Percentiles rank a stretch among this genome's conserved stretches.
Conservation (phyloP, 2,113 vertebrate genomes). For the Terrapene triunguis region DNA sequence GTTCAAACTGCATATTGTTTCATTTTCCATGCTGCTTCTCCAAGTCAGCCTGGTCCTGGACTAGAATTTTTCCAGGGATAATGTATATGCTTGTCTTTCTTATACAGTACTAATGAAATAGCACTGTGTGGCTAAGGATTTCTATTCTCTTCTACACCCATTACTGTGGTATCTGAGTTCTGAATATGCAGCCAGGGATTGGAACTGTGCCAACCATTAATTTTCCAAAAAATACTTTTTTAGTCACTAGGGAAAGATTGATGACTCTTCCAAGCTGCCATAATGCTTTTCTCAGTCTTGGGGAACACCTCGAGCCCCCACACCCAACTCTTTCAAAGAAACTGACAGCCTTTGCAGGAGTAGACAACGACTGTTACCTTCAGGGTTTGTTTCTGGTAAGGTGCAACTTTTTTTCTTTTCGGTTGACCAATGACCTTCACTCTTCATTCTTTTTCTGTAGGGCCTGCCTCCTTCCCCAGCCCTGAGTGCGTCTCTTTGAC, state of each 20-base stretch:
- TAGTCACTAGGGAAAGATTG: background rate
- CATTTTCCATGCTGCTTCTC: background rate
- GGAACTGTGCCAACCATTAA: background rate
- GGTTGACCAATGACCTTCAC: background rate
- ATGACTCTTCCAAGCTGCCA: background rate
- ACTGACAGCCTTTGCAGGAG: slow-evolving; percentile 43
- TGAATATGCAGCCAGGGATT: fast-evolving
- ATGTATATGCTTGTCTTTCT: background rate
- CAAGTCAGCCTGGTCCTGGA: background rate
- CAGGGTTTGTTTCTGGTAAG: background rate
- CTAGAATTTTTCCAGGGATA: background rate
- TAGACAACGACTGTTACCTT: slow-evolving; percentile 57
- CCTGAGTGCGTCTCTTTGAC: background rate
- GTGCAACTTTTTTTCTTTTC: background rate
- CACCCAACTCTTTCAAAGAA: slow-evolving; percentile 50
- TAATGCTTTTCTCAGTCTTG: slow-evolving; percentile 35
- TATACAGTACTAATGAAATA: background rate
- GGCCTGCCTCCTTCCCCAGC: background rate
- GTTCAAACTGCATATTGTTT: background rate
- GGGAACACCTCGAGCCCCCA: slow-evolving; percentile 62
- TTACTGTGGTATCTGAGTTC: fast-evolving
- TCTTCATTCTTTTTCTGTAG: background rate
- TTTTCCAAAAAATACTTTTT: background rate
- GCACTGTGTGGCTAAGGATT: background rate
- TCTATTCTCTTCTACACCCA: background rate